phyloP scores from a whole-genome alignment of 1,140 invertebrate genomes.

The Drosophila suzukii region DNA sequence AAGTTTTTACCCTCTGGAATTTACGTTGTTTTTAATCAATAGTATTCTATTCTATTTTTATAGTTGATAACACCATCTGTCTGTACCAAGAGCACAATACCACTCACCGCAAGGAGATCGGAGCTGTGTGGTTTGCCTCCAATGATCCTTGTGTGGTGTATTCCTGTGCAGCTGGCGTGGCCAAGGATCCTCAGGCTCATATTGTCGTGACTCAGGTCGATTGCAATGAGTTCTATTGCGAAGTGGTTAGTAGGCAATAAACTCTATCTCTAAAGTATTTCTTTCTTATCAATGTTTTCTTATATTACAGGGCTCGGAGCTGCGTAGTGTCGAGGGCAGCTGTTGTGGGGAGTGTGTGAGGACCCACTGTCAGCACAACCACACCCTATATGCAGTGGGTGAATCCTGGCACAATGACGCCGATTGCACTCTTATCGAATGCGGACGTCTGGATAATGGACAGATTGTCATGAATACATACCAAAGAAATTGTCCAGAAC shows the following conservation, averaged over 20 bases:
- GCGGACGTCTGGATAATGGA: constrained; percentile 52
- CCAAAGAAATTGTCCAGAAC: constrained; percentile 62
- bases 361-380: constrained; percentile 74
- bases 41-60: neutral
- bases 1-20: no score
- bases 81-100: constrained; percentile 57
- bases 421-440: constrained; percentile 77
- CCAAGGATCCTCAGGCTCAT: constrained; percentile 49
- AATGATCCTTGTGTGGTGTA: constrained; percentile 66
- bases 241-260: constrained; percentile 60
- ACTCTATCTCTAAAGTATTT: neutral
- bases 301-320: constrained; percentile 62
- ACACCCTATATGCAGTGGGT: constrained; percentile 70
- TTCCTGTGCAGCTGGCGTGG: constrained; percentile 66
- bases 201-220: constrained; percentile 73
- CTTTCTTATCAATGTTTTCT: neutral
- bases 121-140: constrained; percentile 65
- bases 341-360: constrained; percentile 80
- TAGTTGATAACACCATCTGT: constrained; percentile 41
- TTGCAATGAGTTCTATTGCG: constrained; percentile 80
- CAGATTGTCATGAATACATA: constrained; percentile 71
- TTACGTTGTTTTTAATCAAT: neutral
- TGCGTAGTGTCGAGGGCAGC: constrained; percentile 50
- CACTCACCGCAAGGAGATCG: constrained; percentile 61
- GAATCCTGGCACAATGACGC: constrained; percentile 79